These are phyloP conservation scores for Plestiodon gilberti DNA, from an alignment of 2,113 vertebrate species.

Conservation along the genomic window DNA sequence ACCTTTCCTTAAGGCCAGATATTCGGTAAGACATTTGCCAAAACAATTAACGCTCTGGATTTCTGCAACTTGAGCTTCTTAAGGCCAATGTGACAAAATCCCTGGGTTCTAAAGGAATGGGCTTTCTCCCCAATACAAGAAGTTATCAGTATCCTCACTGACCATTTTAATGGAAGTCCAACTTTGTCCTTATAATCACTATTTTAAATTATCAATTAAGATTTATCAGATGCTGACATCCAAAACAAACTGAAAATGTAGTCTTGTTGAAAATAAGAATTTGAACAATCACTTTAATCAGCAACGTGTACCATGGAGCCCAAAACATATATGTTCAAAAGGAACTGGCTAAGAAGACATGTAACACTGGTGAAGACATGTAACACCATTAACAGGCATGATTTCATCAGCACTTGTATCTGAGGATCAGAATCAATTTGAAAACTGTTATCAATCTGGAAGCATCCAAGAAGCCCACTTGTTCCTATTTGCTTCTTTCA, in stretches of 20 bases:
- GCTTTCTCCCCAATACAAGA: not conserved
- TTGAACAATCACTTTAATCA: not conserved
- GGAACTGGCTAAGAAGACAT: slow-evolving; percentile 12
- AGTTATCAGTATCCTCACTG: not conserved
- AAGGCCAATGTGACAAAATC: not conserved
- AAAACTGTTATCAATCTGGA: slow-evolving; percentile 12
- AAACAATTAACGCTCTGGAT: not conserved
- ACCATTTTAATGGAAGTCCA: not conserved
- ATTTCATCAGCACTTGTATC: slow-evolving; percentile 1
- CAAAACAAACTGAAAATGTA: slow-evolving; percentile 19
- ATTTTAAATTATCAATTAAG: not conserved
- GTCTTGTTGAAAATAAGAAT: not conserved
- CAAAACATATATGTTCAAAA: slow-evolving; percentile 16
- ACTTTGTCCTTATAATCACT: not conserved
- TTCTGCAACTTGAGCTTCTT: not conserved
- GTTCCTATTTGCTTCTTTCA: slow-evolving; percentile 1
- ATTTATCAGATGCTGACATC: not conserved
- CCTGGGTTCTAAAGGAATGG: not conserved
- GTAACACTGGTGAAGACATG: too few species aligned
- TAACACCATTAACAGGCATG: not conserved
- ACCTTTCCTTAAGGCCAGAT: not conserved
- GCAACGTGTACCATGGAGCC: not conserved
- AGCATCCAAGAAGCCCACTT: not conserved
- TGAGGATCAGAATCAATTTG: not conserved
- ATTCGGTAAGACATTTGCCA: not conserved